A percentile compares a stretch with the other conserved stretches of the same genome.
Conservation (phyloP, 2,113 vertebrate species). For the Urocolius indicus region DNA sequence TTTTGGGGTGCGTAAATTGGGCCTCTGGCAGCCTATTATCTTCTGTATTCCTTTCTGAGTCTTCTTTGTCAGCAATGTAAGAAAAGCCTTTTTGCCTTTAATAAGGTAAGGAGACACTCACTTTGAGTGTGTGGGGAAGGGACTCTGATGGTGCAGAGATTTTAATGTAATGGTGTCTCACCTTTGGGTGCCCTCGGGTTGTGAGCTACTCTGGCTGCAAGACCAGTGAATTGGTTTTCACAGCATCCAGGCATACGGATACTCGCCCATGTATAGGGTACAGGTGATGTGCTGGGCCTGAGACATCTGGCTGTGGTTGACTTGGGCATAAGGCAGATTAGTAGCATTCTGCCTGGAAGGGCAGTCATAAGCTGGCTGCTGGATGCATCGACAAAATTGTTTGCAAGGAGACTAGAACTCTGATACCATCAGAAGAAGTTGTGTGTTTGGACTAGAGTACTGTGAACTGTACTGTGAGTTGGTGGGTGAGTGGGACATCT, state of each 20-base stretch:
- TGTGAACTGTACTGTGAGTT: neutral
- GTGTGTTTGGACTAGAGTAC: neutral
- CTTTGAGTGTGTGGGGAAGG: neutral
- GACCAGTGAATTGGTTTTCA: neutral
- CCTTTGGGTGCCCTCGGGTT: neutral
- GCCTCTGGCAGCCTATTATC: conserved; percentile 59
- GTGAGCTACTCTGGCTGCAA: neutral
- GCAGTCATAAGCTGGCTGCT: fast-evolving
- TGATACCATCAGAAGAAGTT: neutral
- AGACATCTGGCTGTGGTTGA: neutral
- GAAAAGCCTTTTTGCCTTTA: neutral
- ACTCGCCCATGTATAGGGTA: neutral
- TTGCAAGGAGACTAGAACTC: neutral
- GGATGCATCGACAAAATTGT: neutral
- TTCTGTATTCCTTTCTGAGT: neutral
- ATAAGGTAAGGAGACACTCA: neutral
- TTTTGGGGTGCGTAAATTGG: neutral
- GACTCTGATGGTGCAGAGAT: neutral
- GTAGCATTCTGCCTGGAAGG: neutral
- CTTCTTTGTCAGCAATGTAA: neutral
- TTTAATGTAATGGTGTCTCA: neutral
- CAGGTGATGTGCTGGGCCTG: neutral
- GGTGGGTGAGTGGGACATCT: neutral
- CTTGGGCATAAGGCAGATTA: neutral
- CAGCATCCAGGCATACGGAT: neutral